Percentiles rank a stretch among this genome's conserved stretches.
phyloP scores from a whole-genome alignment of 2,888 invertebrate genomes.

The Amphipoea oculea region DNA sequence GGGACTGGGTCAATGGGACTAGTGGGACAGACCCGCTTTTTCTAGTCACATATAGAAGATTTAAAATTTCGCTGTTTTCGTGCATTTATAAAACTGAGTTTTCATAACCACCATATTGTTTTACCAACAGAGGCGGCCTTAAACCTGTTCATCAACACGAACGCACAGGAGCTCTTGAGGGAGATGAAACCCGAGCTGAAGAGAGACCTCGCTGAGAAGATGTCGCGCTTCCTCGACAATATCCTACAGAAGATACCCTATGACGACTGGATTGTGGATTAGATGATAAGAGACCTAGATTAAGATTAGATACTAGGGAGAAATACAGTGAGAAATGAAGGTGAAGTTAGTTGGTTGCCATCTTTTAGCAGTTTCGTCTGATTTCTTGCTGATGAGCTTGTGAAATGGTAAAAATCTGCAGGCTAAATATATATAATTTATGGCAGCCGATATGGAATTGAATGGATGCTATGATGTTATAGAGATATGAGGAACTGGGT shows the following conservation, averaged over 20 bases:
- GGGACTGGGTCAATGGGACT: no score
- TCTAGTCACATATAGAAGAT: background rate
- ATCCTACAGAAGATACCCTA: constrained; percentile 94
- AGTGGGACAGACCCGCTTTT: no score
- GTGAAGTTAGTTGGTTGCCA: constrained; percentile 7
- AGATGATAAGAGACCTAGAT: constrained; percentile 48
- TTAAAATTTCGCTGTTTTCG: background rate
- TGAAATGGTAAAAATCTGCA: background rate
- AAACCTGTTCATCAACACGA: constrained; percentile 96
- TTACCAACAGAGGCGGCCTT: constrained; percentile 93
- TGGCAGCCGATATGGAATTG: background rate
- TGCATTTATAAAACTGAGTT: background rate
- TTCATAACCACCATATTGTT: background rate
- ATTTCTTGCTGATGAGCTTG: background rate
- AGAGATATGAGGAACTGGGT: no score
- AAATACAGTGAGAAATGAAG: constrained; percentile 41
- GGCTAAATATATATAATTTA: background rate
- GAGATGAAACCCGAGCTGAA: constrained; percentile 97
- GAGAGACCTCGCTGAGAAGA: constrained; percentile 93
- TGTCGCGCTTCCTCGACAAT: constrained; percentile 94
- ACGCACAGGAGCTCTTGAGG: constrained; percentile 95
- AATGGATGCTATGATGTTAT: background rate
- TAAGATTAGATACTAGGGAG: background rate
- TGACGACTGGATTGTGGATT: constrained; percentile 93
- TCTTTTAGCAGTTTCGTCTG: constrained; percentile 2